Evolutionary conservation across 2,888 invertebrate genomes (phyloP), one percentile per base, ranked within the genome.

Genomic region (Cephus rjabovi): DNA sequence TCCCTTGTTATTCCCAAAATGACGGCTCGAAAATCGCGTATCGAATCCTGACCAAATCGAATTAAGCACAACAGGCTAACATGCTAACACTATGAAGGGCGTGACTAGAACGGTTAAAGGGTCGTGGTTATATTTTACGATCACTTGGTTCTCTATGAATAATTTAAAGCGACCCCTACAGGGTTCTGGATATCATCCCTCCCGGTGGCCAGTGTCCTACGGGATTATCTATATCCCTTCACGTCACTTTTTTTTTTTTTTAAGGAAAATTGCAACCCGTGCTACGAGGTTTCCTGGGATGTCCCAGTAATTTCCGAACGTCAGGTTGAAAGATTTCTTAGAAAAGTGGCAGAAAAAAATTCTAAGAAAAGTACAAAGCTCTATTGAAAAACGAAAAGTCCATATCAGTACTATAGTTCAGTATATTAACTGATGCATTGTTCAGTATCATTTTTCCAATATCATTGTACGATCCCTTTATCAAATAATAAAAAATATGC

Each of bases 71-170:
- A 56, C 40, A 15, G 40, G 15, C 40, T 56, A 56, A 56, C 40
- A 56, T 56, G 40, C 40, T 23, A 23, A 56, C 40, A 23, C 40
- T 15, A 56, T 9, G 40, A 56, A 23, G 40, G 40, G 40, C 40
- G 40, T 56, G 40, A 56, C 40, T 56, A 23, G 23, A 56, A 56
- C 40, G 40, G 40, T 56, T 23, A 56, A 23, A 56, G 40, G 40
- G 40, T 56, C 40, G 40, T 56, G 40, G 84, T 86, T 84, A 84
- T 86, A 85, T 85, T 85, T 87, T 85, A 88, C 86, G 86, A 85
- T 81, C 85, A 83, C 85, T 86, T 82, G 86, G 85, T 86, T 87
- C 85, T 86, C 85, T 87, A 87, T 88, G 87, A 88, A 88, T 88
- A 88, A 88, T 88, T 88, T 86, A 86, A 84, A 83, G 75, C 77